phyloP scores from a whole-genome alignment of 2,888 invertebrate species.

The Heliconius ismenius region DNA sequence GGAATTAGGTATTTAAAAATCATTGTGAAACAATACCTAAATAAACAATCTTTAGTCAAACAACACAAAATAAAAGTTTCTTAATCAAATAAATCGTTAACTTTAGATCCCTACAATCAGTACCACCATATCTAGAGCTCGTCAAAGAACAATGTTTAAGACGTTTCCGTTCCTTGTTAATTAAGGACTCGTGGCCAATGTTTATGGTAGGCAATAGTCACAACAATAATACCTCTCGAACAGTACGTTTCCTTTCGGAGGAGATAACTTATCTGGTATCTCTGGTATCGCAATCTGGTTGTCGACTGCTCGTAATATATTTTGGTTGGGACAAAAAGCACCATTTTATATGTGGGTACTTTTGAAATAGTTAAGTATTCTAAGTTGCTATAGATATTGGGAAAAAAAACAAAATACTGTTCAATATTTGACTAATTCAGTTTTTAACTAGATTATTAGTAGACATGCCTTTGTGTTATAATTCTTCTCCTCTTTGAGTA shows the following conservation, averaged over 20 bases:
- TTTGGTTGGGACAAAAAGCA: slow-evolving; percentile 33
- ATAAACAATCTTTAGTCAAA: not conserved
- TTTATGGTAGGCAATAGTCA: slow-evolving; percentile 69
- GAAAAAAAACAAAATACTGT: not conserved
- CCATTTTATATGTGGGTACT: not conserved
- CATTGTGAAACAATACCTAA: too few species aligned
- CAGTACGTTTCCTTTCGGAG: slow-evolving; percentile 64
- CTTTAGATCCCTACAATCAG: not conserved
- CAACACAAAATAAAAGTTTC: not conserved
- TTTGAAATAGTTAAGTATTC: not conserved
- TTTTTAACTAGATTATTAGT: not conserved
- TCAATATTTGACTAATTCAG: too few species aligned
- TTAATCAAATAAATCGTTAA: not conserved
- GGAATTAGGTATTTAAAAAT: not conserved
- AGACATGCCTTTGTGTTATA: too few species aligned
- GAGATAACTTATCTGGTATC: slow-evolving; percentile 70
- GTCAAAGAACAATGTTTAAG: slow-evolving; percentile 46
- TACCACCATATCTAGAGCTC: slow-evolving; percentile 21
- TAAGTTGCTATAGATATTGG: not conserved
- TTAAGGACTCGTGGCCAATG: slow-evolving; percentile 63
- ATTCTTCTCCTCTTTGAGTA: too few species aligned
- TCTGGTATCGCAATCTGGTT: slow-evolving; percentile 65
- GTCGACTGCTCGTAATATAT: slow-evolving; percentile 55
- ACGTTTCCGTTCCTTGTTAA: slow-evolving; percentile 68
- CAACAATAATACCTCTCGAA: slow-evolving; percentile 68